Conservation (phyloP, 2,888 invertebrate genomes). For the Phlogophora meticulosa region DNA sequence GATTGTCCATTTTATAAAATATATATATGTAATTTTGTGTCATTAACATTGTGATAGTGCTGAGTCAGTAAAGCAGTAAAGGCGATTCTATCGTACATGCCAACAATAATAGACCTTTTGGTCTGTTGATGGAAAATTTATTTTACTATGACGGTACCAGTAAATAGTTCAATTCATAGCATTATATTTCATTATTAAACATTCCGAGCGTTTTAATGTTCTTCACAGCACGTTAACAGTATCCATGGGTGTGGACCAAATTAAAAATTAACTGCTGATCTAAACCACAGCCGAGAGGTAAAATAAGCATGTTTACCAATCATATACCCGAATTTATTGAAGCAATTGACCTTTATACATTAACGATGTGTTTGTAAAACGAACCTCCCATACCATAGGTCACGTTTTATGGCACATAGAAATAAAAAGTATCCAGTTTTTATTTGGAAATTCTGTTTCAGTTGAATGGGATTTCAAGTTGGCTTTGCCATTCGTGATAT, state of each 20-base stretch:
- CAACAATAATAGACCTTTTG: no score
- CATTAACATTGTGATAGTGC: no score
- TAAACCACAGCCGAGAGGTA: background rate
- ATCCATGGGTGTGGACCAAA: background rate
- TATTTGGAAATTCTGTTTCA: slow-evolving; percentile 25
- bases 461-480: slow-evolving; percentile 32
- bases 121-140: no score
- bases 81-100: no score
- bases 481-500: slow-evolving; percentile 28
- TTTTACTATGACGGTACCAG: no score
- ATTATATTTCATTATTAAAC: no score
- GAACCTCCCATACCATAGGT: slow-evolving; percentile 14
- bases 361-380: slow-evolving; percentile 43
- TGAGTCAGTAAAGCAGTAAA: no score
- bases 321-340: slow-evolving; percentile 32
- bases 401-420: slow-evolving; percentile 24
- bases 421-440: slow-evolving; percentile 44
- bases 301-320: slow-evolving; percentile 11
- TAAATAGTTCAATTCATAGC: no score
- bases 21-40: no score
- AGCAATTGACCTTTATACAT: slow-evolving; percentile 47
- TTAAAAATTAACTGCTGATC: slow-evolving; percentile 6
- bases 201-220: no score
- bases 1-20: no score
- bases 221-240: background rate